Percentiles rank a stretch among this genome's conserved stretches.
Conservation (phyloP, 2,888 invertebrate genomes). For the Chaetogeoica ovagalla region DNA sequence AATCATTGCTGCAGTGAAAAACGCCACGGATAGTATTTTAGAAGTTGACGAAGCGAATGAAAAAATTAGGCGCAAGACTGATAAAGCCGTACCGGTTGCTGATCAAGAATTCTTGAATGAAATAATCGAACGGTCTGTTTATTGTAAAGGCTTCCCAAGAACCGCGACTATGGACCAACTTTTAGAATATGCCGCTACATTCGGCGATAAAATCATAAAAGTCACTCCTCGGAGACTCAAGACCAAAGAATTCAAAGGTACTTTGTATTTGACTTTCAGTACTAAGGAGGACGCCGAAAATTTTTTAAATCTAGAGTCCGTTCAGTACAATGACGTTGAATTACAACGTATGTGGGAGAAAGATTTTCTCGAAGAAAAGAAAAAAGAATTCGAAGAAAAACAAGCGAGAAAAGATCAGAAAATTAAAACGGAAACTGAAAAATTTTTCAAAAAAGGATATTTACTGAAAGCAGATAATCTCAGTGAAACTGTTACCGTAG, state of each 20-base stretch:
- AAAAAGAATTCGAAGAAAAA: constrained; percentile 65
- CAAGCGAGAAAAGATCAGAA: constrained; percentile 59
- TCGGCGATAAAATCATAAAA: constrained; percentile 34
- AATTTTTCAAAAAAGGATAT: constrained; percentile 63
- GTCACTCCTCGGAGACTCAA: constrained; percentile 40
- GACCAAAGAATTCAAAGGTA: constrained; percentile 76
- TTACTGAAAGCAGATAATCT: constrained; percentile 72
- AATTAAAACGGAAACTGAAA: constrained; percentile 58
- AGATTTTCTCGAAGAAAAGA: constrained; percentile 71
- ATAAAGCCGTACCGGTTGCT: constrained; percentile 79
- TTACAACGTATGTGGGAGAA: constrained; percentile 71
- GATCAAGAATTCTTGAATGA: constrained; percentile 81
- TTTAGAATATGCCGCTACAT: constrained; percentile 1
- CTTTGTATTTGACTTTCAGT: constrained; percentile 85
- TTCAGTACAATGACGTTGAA: constrained; percentile 71
- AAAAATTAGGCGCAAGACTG: constrained; percentile 66
- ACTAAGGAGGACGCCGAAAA: constrained; percentile 78
- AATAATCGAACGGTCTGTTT: constrained; percentile 75
- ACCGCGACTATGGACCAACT: constrained; percentile 69
- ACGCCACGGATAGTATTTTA: constrained; percentile 73
- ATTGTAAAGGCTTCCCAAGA: constrained; percentile 84
- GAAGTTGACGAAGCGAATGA: constrained; percentile 64
- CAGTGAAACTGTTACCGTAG: constrained; percentile 67
- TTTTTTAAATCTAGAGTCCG: constrained; percentile 70
- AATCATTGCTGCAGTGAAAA: constrained; percentile 75